A percentile compares a stretch with the other conserved stretches of the same genome.
Conservation (phyloP, 2,113 vertebrate genomes). For the Amphiprion ocellaris region DNA sequence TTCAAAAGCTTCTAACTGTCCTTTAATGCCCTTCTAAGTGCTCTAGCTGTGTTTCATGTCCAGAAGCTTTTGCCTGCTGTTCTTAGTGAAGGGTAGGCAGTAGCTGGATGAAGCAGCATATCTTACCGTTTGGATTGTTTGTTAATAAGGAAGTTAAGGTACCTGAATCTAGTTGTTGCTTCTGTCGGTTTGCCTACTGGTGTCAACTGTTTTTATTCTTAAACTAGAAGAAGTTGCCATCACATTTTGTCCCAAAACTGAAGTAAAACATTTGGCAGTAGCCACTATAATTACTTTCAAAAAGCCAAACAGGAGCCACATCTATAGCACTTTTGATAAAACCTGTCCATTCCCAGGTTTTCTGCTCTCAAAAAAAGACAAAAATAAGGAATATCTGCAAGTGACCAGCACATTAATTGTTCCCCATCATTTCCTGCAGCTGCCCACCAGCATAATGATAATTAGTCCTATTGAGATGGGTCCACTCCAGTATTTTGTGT, state of each 20-base stretch:
- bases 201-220: constrained; percentile 1
- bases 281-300: neutral
- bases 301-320: neutral
- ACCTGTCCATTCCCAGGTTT: constrained; percentile 25
- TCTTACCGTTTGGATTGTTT: neutral
- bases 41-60: constrained; percentile 36
- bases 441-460: constrained; percentile 74
- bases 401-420: constrained; percentile 62
- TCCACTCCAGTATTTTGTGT: constrained; percentile 66
- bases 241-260: neutral
- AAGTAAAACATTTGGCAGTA: neutral
- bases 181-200: neutral
- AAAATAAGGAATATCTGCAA: constrained; percentile 60
- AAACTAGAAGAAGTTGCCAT: neutral
- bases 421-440: constrained; percentile 78
- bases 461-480: constrained; percentile 73
- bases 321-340: neutral
- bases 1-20: constrained; percentile 57
- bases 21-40: constrained; percentile 63
- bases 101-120: constrained; percentile 5
- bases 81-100: constrained; percentile 28
- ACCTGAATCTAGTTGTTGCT: neutral
- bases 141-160: constrained; percentile 5
- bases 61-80: constrained; percentile 40
- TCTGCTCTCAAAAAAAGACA: neutral